phyloP scores from a whole-genome alignment of 2,113 vertebrate genomes.

The Chlorocebus sabaeus region DNA sequence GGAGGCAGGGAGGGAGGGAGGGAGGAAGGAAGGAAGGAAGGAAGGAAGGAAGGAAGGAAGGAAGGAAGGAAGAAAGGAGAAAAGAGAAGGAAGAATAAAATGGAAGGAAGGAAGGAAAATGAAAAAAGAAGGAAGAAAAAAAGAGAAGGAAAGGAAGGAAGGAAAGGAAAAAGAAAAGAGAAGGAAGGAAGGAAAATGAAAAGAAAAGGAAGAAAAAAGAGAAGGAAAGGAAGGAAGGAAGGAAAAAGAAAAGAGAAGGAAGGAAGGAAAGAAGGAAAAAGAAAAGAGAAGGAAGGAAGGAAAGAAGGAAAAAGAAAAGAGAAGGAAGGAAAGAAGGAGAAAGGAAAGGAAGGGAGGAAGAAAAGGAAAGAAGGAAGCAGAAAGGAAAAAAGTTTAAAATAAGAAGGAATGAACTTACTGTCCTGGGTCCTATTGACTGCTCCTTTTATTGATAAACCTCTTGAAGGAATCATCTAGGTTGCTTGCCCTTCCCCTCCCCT shows the following conservation, averaged over 20 bases:
- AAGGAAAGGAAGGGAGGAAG: neutral
- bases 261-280: neutral
- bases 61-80: fast-evolving
- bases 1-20: neutral
- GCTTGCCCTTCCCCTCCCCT: neutral
- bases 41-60: fast-evolving
- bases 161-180: fast-evolving
- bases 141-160: fast-evolving
- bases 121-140: too few species aligned
- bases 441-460: neutral
- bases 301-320: too few species aligned
- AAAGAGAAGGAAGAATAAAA: fast-evolving
- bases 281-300: neutral
- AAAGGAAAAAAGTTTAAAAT: neutral
- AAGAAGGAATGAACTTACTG: neutral
- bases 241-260: too few species aligned
- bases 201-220: too few species aligned
- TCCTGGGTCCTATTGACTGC: neutral
- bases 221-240: fast-evolving
- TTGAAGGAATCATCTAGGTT: neutral
- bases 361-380: neutral
- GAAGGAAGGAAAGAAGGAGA: too few species aligned
- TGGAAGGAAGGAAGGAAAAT: too few species aligned
- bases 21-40: fast-evolving
- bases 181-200: too few species aligned